These are phyloP conservation scores for Marisa cornuarietis DNA, from an alignment of 1,140 invertebrate species.

Conservation along the genomic window DNA sequence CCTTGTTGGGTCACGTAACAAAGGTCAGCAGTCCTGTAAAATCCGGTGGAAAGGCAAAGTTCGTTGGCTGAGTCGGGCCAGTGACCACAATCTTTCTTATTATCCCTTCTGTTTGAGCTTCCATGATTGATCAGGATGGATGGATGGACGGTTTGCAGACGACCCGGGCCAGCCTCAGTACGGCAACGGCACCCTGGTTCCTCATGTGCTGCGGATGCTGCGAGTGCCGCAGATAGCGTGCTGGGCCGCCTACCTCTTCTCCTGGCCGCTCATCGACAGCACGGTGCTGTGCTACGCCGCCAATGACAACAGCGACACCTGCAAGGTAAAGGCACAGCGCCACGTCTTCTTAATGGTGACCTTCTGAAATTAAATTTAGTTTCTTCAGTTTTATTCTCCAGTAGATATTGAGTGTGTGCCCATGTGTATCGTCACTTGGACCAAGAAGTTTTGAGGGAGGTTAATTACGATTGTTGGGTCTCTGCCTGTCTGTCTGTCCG, in stretches of 20 bases:
- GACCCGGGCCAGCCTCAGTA: conserved; percentile 15
- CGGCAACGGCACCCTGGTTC: conserved; percentile 28
- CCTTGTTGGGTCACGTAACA: too few relatives aligned
- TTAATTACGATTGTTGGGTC: too few relatives aligned
- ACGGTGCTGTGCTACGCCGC: conserved; percentile 25
- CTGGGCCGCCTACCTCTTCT: conserved; percentile 15
- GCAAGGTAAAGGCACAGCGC: conserved; percentile 8
- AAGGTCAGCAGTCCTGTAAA: too few relatives aligned
- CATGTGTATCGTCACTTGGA: neutral
- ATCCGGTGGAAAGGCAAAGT: too few relatives aligned
- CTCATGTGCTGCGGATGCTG: conserved; percentile 21
- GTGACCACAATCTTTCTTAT: too few relatives aligned
- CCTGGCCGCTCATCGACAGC: conserved; percentile 19
- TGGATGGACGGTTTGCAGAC: conserved; percentile 11
- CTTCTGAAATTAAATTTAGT: neutral
- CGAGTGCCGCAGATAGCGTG: conserved; percentile 17
- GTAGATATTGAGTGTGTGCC: neutral
- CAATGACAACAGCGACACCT: conserved; percentile 9
- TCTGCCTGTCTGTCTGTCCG: too few relatives aligned
- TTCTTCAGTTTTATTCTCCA: neutral
- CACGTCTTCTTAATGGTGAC: too few relatives aligned
- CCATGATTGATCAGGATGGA: neutral
- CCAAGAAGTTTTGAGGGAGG: too few relatives aligned
- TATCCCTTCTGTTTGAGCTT: too few relatives aligned
- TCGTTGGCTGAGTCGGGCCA: too few relatives aligned